Evolutionary conservation across 92 coral and sea anemone genomes (phyloP), one percentile per base, ranked within the genome.

Genomic region (Parazoanthus darwini): DNA sequence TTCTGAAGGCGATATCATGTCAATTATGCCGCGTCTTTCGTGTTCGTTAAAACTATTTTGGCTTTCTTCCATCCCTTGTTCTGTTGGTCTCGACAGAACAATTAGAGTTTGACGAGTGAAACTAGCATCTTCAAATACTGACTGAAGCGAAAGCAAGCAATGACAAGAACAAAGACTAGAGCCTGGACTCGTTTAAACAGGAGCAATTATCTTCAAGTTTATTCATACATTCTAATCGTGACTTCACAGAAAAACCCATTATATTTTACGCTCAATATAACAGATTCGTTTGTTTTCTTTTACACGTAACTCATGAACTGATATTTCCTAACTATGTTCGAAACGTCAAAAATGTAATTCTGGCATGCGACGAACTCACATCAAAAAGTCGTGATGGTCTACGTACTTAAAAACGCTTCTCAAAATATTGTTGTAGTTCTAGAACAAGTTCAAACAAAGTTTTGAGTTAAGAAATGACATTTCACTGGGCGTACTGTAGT

Each of bases 401-500:
- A 33, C 2, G 35, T 73, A 79, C 33, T 50, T 37, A 78, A n/a
- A 22, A 29, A 54, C 4, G 25, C 42, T 59, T 16, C 10, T 51
- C 48, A 81, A 81, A 82, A 65, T 43, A 82, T 67, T 82, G 77
- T 39, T 67, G 3, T 67, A 82, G 77, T 82, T 82, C 25, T 70
- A 18, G 18, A 13, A 65, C 36, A 43, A 22, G 76, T 67, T 25
- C 63, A 42, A 82, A 68, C 54, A 42, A 35, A 66, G 82, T 48
- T 23, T 65, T 39, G 77, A 38, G 85, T n/a, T n/a, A n/a, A n/a
- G n/a, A n/a, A n/a, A n/a, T n/a, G n/a, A n/a, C n/a, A n/a, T n/a
- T 59, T n/a, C 23, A 23, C 22, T n/a, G 35, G 4, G 25, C 15
- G 70, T 18, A 22, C 20, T 58, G 66, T 58, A 20, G 66, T 11